These are phyloP conservation scores for Theonella swinhoei DNA, from an alignment of 37 sponge, comb jelly and placozoan species.

Conservation along the genomic window DNA sequence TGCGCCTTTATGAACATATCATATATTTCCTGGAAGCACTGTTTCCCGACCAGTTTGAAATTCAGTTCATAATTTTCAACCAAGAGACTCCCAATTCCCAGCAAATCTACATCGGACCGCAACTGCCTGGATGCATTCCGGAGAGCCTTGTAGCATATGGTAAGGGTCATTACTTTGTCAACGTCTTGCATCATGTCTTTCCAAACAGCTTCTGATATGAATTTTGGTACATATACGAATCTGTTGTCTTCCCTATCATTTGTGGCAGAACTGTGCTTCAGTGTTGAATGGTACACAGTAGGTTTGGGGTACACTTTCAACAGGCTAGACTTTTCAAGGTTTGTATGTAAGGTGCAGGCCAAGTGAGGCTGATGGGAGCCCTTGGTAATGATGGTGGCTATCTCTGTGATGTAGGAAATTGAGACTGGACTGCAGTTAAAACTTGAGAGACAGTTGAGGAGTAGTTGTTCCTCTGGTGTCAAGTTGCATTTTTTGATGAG, in stretches of 20 bases:
- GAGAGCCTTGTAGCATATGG: conserved; percentile 7
- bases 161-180: conserved; percentile 21
- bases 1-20: not conserved
- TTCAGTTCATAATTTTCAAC: not conserved
- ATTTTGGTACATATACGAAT: conserved; percentile 38
- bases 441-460: conserved; percentile 25
- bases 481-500: conserved; percentile 24
- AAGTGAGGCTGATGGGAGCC: conserved; percentile 13
- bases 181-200: conserved; percentile 11
- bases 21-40: conserved; percentile 43
- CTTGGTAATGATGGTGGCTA: conserved; percentile 28
- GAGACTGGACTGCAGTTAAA: conserved; percentile 30
- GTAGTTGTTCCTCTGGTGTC: conserved; percentile 2
- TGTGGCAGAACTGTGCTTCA: not conserved
- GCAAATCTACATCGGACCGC: not conserved
- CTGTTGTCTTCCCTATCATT: not conserved
- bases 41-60: conserved; percentile 20
- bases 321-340: conserved; percentile 2
- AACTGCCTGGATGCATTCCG: not conserved
- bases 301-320: conserved; percentile 28
- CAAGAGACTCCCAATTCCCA: not conserved
- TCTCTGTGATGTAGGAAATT: not conserved
- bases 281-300: conserved; percentile 1
- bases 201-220: conserved; percentile 21
- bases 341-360: not conserved